Evolutionary conservation across 2,113 vertebrate species (phyloP).

Genomic region (Psittacus erithacus): DNA sequence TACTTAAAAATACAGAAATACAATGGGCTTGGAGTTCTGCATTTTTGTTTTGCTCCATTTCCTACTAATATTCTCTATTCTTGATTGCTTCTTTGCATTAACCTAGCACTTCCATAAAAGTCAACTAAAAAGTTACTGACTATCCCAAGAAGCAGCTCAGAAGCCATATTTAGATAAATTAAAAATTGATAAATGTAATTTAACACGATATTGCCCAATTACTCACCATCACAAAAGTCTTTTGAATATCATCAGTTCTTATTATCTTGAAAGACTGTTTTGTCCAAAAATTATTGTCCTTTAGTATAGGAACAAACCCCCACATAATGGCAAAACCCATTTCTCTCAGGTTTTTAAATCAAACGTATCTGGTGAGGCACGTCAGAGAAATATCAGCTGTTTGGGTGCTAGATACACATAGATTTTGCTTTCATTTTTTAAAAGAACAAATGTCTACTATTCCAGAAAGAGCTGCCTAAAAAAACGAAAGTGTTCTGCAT

Average conservation of each 20-base stretch:
- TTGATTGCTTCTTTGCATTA: not conserved
- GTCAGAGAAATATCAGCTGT: constrained; percentile 15
- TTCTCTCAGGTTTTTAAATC: not conserved
- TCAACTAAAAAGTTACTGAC: not conserved
- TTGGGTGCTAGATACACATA: not conserved
- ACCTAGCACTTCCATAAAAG: not conserved
- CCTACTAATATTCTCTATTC: not conserved
- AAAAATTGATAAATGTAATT: not conserved
- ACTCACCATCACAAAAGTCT: not conserved
- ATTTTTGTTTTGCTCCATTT: not conserved
- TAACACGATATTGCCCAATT: not conserved
- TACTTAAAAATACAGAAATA: not conserved
- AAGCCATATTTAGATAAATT: not conserved
- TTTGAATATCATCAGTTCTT: not conserved
- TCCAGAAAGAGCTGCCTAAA: constrained; percentile 33
- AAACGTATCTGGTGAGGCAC: not conserved
- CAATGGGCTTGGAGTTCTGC: not conserved
- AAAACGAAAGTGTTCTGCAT: not conserved
- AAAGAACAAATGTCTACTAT: constrained; percentile 40
- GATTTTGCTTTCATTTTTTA: constrained; percentile 24
- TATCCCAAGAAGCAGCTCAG: not conserved
- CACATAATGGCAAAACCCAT: not conserved
- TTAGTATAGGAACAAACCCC: not conserved
- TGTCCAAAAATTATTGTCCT: not conserved
- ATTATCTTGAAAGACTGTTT: not conserved